phyloP scores from a whole-genome alignment of 2,797 vertebrate genomes.

The Scarus forsteni region DNA sequence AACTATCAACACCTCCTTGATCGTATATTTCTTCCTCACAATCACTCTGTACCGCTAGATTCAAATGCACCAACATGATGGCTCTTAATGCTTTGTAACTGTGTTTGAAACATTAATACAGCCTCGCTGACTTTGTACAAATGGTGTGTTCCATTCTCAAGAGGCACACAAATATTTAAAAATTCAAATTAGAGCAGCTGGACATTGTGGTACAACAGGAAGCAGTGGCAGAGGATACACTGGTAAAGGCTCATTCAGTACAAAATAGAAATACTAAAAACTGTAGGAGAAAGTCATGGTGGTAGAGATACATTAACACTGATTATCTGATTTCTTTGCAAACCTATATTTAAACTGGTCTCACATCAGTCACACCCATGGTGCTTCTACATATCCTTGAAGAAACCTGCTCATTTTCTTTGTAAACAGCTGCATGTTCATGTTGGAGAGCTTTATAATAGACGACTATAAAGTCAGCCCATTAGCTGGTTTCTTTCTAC shows the following conservation, averaged over 20 bases:
- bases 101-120: constrained; percentile 64
- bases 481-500: constrained; percentile 13
- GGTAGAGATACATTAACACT: constrained; percentile 63
- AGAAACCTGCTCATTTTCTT: constrained; percentile 1
- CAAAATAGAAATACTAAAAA: constrained; percentile 43
- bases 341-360: constrained; percentile 69
- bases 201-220: constrained; percentile 34
- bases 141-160: constrained; percentile 60
- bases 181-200: constrained; percentile 31
- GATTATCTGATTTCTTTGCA: constrained; percentile 48
- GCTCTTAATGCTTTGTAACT: constrained; percentile 29
- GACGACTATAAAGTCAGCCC: not conserved
- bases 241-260: constrained; percentile 33
- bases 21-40: constrained; percentile 12
- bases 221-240: constrained; percentile 49
- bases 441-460: not conserved
- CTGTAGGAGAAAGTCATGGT: constrained; percentile 40
- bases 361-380: constrained; percentile 65
- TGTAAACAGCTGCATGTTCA: constrained; percentile 1
- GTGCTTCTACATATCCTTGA: constrained; percentile 23
- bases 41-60: constrained; percentile 18
- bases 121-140: constrained; percentile 33
- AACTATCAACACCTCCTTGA: constrained; percentile 28
- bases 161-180: constrained; percentile 41
- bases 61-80: constrained; percentile 34